Evolutionary conservation across 1,140 invertebrate genomes (phyloP), one percentile per base, ranked within the genome.

Genomic region (Bicyclus anynana): DNA sequence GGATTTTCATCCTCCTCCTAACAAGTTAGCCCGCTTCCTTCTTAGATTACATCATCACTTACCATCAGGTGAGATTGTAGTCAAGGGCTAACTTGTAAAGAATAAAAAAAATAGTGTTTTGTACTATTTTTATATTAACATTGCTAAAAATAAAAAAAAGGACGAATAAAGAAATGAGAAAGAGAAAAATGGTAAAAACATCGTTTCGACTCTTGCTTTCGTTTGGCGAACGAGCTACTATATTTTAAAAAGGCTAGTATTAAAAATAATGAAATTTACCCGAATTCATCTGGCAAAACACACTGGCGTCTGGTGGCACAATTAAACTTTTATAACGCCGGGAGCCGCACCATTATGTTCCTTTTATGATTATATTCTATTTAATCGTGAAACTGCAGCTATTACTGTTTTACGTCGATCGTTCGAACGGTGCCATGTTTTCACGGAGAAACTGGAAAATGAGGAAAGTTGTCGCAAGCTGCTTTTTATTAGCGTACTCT

Each of bases 361-460:
- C 51, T 63, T 61, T 63, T 63, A 63, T 58, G 53, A 56, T 65
- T 60, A 60, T 44, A 44, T 44, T 60, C 62, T 59, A 60, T 65
- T 59, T 56, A 60, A 59, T 59, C 56, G 52, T 42, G 23, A 59
- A 64, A 59, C 48, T 62, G 58, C 26, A 50, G 59, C 48, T 21
- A 20, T 62, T 38, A 62, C 53, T 12, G 33, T 60, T 65, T 59
- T 57, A 65, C 51, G 48, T 47, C 17, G 44, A 49, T 65, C 62
- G 50, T 57, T 60, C 44, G 14, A 46, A 37, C 26, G 18, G 40
- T 56, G 59, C 42, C 59, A 53, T 62, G 50, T 20, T 59, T 17
- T 13, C 5, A 17, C 16, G 16, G 18, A 20, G 20, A 44, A 44
- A 20, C 18, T 9, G 14, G 29, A 33, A 33, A 29, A 29, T 29